Conservation (phyloP, 2,888 invertebrate genomes). For the Nysson spinosus region DNA sequence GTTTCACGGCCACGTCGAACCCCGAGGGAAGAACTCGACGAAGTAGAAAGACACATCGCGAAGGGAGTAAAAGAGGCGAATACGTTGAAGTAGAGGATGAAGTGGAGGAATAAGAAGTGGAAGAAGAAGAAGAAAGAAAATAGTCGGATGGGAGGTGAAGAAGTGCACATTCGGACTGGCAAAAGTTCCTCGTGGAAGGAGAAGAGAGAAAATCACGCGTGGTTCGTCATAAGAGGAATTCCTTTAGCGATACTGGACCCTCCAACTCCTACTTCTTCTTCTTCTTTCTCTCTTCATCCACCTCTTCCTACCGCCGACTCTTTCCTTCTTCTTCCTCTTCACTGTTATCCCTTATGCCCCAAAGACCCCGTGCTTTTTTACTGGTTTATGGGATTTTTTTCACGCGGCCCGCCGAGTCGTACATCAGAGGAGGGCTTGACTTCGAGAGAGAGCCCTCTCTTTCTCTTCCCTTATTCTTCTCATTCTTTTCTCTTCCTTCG, state of each 20-base stretch:
- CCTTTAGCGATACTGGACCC: conserved; percentile 71
- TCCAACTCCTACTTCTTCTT: conserved; percentile 33
- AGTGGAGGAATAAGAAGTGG: conserved; percentile 2
- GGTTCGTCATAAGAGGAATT: conserved; percentile 77
- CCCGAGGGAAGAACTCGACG: conserved; percentile 19
- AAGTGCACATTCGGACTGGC: conserved; percentile 53
- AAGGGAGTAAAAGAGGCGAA: conserved; percentile 28
- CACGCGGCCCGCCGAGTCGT: conserved; percentile 74
- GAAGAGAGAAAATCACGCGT: conserved; percentile 73
- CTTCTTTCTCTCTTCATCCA: conserved; percentile 21
- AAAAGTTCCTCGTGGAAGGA: conserved; percentile 30
- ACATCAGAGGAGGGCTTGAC: conserved; percentile 73
- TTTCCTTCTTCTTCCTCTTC: conserved; percentile 41
- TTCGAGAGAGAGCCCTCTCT: conserved; percentile 58
- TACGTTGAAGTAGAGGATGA: conserved; percentile 1
- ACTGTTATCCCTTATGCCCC: conserved; percentile 53
- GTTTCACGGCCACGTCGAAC: conserved; percentile 46
- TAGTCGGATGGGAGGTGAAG: conserved; percentile 47
- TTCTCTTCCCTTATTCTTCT: conserved; percentile 30
- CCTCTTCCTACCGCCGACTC: conserved; percentile 33
- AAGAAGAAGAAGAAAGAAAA: conserved; percentile 31
- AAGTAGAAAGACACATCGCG: conserved; percentile 19
- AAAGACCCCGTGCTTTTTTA: conserved; percentile 74
- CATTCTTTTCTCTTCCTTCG: conserved; percentile 25
- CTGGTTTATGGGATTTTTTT: conserved; percentile 77